phyloP scores from a whole-genome alignment of 2,113 vertebrate genomes.

The Microtus pennsylvanicus region DNA sequence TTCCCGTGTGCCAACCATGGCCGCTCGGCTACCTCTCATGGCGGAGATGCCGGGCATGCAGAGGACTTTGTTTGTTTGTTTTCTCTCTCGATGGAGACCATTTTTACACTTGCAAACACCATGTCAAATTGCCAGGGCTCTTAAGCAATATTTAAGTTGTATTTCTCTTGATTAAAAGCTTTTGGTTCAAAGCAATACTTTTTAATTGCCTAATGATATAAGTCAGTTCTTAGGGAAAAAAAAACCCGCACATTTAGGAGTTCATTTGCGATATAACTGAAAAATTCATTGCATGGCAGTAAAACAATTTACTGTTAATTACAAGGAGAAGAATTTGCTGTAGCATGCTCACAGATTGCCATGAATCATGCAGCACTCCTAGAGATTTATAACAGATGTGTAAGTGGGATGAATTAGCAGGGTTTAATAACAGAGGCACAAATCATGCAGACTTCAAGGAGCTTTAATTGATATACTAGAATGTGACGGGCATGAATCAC shows the following conservation, averaged over 20 bases:
- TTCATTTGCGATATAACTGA: slow-evolving; percentile 95
- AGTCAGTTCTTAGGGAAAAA: slow-evolving; percentile 91
- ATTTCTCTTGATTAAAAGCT: slow-evolving; percentile 91
- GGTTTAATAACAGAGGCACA: slow-evolving; percentile 98
- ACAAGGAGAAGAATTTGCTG: slow-evolving; percentile 98
- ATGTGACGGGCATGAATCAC: slow-evolving; percentile 96
- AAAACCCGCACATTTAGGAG: slow-evolving; percentile 88
- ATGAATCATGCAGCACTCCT: slow-evolving; percentile 96
- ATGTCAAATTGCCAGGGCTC: slow-evolving; percentile 83
- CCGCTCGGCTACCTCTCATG: slow-evolving; percentile 35
- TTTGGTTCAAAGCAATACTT: slow-evolving; percentile 91
- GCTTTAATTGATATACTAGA: slow-evolving; percentile 98
- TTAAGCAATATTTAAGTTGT: slow-evolving; percentile 86
- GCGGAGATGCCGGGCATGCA: background rate
- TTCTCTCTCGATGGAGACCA: slow-evolving; percentile 77
- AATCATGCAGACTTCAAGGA: slow-evolving; percentile 96
- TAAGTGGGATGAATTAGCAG: slow-evolving; percentile 97
- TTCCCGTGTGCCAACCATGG: slow-evolving; percentile 61
- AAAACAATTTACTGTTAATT: slow-evolving; percentile 99
- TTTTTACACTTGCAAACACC: slow-evolving; percentile 79
- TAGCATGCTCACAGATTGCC: slow-evolving; percentile 94
- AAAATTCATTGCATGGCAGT: slow-evolving; percentile 97
- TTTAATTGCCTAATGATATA: slow-evolving; percentile 94
- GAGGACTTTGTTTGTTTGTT: slow-evolving; percentile 76
- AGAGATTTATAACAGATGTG: slow-evolving; percentile 98